Percentiles rank a stretch among this genome's conserved stretches.
Evolutionary conservation across 1,140 invertebrate species (phyloP).

Genomic region (Drosophila busckii): DNA sequence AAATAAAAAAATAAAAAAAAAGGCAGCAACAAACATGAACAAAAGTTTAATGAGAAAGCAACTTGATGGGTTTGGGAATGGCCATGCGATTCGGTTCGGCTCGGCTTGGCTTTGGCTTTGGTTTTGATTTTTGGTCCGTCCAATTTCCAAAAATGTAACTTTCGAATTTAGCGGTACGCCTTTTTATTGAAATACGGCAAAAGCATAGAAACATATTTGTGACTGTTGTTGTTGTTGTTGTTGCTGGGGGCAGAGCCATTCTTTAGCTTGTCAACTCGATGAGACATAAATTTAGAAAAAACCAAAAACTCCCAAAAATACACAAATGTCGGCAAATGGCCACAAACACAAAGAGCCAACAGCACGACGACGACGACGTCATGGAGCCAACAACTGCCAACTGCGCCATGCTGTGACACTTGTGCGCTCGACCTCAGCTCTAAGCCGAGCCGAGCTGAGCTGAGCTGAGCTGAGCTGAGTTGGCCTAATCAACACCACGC

Average conservation of each 20-base stretch:
- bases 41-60: conserved; percentile 76
- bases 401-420: conserved; percentile 71
- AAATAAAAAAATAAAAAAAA: conserved; percentile 68
- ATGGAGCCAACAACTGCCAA: conserved; percentile 13
- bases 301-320: conserved; percentile 52
- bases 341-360: conserved; percentile 54
- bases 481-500: conserved; percentile 65
- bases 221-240: conserved; percentile 35
- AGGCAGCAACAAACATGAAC: conserved; percentile 26
- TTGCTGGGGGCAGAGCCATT: conserved; percentile 55
- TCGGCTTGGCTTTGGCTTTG: conserved; percentile 13
- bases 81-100: conserved; percentile 1
- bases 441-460: background rate
- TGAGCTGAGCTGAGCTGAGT: background rate
- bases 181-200: conserved; percentile 64
- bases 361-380: conserved; percentile 10
- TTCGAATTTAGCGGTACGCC: conserved; percentile 75
- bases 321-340: conserved; percentile 65
- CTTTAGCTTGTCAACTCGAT: conserved; percentile 75
- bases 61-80: conserved; percentile 41
- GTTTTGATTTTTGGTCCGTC: conserved; percentile 12
- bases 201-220: conserved; percentile 27
- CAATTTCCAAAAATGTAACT: conserved; percentile 76
- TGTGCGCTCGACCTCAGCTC: conserved; percentile 41
- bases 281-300: conserved; percentile 75